Percentiles rank a stretch among this genome's conserved stretches.
These are phyloP conservation scores for Drosophila ohnishii DNA, from an alignment of 1,140 invertebrate genomes.

Conservation along the genomic window DNA sequence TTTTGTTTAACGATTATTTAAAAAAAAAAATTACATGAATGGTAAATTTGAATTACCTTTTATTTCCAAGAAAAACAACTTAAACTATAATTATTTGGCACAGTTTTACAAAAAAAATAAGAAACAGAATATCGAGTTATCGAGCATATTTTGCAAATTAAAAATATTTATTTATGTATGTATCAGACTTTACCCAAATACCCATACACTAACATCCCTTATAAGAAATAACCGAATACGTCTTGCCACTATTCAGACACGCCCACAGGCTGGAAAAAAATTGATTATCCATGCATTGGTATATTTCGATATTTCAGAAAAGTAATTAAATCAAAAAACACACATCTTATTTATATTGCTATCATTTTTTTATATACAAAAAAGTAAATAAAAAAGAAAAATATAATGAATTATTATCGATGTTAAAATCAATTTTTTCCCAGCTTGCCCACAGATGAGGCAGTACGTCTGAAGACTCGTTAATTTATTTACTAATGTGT, in stretches of 20 bases:
- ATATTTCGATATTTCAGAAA: neutral
- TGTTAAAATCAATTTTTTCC: neutral
- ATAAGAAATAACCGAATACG: constrained; percentile 49
- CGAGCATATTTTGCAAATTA: neutral
- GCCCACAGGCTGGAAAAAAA: neutral
- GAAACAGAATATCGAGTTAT: neutral
- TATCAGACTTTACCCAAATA: neutral
- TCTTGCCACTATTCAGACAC: constrained; percentile 11
- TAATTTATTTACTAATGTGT: constrained; percentile 63
- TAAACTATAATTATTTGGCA: too few relatives aligned
- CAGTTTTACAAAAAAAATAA: too few relatives aligned
- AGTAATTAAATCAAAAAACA: neutral
- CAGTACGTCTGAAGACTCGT: constrained; percentile 42
- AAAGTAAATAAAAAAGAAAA: too few relatives aligned
- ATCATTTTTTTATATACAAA: too few relatives aligned
- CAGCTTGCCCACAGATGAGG: neutral
- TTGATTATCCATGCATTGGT: neutral
- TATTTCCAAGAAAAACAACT: neutral
- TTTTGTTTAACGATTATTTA: neutral
- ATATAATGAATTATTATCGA: too few relatives aligned
- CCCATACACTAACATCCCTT: neutral
- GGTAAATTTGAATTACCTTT: neutral
- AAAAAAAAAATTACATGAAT: too few relatives aligned
- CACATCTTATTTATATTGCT: too few relatives aligned
- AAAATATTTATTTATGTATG: neutral